These are phyloP conservation scores for human DNA, from an alignment of 2,113 vertebrate species.

Conservation along the genomic window GRCh38 chr2:162168501-162169000, in stretches of 20 bases:
- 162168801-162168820: neutral
- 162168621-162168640: neutral
- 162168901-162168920: neutral
- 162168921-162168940: neutral
- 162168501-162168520: conserved; percentile 22
- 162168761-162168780: neutral
- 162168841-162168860: neutral
- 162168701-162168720: neutral
- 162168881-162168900: neutral
- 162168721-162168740: neutral
- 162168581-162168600: neutral
- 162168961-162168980: neutral
- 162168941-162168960: neutral
- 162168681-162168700: neutral
- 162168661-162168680: neutral
- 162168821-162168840: neutral
- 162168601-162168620: neutral
- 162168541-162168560: conserved; percentile 8
- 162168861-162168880: neutral
- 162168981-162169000: neutral
- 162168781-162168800: neutral
- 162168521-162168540: neutral
- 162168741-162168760: neutral
- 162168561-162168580: neutral
- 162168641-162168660: neutral